These are phyloP conservation scores for Pangasius larnaudii DNA, from an alignment of 2,797 vertebrate genomes.

Conservation along the genomic window DNA sequence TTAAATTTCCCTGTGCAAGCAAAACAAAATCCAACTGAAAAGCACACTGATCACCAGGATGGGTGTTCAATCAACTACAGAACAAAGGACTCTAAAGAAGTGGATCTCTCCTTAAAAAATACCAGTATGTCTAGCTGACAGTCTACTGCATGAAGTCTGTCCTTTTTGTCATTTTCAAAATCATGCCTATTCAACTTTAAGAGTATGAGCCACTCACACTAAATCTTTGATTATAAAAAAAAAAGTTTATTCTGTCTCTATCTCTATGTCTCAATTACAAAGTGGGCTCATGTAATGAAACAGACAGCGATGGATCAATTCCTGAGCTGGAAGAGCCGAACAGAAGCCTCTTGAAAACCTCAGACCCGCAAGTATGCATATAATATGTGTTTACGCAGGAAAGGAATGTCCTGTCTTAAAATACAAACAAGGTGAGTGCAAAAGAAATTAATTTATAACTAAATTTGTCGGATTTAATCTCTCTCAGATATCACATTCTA, in stretches of 20 bases:
- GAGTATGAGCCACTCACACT: background rate
- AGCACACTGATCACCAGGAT: constrained; percentile 62
- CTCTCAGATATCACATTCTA: constrained; percentile 72
- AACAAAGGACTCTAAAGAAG: constrained; percentile 75
- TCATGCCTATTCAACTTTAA: background rate
- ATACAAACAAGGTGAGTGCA: background rate
- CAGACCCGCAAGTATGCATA: constrained; percentile 78
- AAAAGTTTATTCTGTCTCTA: constrained; percentile 20
- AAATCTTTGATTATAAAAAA: background rate
- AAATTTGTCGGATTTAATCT: constrained; percentile 56
- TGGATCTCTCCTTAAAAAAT: constrained; percentile 73
- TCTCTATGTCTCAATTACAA: constrained; percentile 34
- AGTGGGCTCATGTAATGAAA: constrained; percentile 86
- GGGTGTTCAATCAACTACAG: constrained; percentile 71
- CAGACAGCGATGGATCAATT: constrained; percentile 89
- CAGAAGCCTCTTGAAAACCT: constrained; percentile 66
- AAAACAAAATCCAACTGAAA: constrained; percentile 55
- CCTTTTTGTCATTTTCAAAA: background rate
- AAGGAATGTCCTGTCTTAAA: background rate
- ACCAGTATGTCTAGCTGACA: constrained; percentile 67
- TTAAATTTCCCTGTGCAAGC: constrained; percentile 49
- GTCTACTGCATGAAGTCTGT: constrained; percentile 12
- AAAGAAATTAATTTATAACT: background rate
- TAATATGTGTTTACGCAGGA: background rate
- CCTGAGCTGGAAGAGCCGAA: constrained; percentile 88